Evolutionary conservation across 2,888 invertebrate genomes (phyloP), one percentile per base, ranked within the genome.

Genomic region (Pheosia tremula): DNA sequence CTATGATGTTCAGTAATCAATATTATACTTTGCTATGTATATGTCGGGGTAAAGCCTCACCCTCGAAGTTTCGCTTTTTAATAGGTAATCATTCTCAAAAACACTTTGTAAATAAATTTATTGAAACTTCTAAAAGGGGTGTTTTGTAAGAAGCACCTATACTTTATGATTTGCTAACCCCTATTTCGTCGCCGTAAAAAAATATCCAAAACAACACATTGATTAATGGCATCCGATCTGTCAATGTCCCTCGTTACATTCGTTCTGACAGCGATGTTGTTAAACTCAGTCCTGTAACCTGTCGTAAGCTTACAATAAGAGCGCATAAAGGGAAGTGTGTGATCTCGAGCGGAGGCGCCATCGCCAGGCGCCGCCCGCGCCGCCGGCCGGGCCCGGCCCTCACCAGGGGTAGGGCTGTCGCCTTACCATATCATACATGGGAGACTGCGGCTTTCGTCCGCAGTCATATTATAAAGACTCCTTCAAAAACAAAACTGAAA

Each of bases 281-380:
- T 50, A 6, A 13, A 13, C 50, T 9, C 24, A 4, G 50, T 47
- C 50, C 50, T 50, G 50, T 8, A 24, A 50, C 24, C 24, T 50
- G 50, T 50, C 50, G 50, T 24, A 24, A 50, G 50, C 24, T 24
- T 47, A 50, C 50, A 50, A 24, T 24, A 50, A 50, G 50, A 50
- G 50, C 24, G 50, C 24, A 8, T 50, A 50, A 24, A 50, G 24
- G 50, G 50, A 50, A 50, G 50, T 24, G 50, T 24, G 24, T 24
- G 50, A 24, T 50, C 50, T 24, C 49, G 24, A 5, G 47, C 6
- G 1, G 6, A 41, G 41, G 41, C 41, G 41, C 41, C 41, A 41
- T 1, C 41, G 41, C 41, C 41, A 41, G 24, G 41, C 41, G 41
- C 41, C 11, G 50, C 24, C 24, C 24, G 24, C 5, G 50, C 6